Percentiles rank a stretch among this genome's conserved stretches.
phyloP scores from a whole-genome alignment of 2,797 vertebrate genomes.

The Mormyrus proboscirostris region DNA sequence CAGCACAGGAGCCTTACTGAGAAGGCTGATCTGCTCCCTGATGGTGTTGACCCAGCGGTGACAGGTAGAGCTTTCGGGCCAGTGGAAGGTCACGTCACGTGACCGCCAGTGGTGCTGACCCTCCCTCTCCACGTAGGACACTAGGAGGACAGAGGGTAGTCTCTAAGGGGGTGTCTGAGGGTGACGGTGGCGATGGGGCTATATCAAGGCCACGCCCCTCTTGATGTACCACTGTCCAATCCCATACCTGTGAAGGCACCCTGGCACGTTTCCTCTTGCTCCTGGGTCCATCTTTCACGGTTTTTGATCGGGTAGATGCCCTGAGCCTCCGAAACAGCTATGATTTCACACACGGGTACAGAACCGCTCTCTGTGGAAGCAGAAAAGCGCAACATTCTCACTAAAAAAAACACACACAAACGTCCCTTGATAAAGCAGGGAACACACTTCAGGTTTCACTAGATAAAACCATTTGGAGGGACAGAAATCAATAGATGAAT shows the following conservation, averaged over 20 bases:
- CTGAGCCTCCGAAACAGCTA: slow-evolving; percentile 68
- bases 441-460: background rate
- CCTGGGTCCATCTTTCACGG: slow-evolving; percentile 60
- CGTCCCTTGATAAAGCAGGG: background rate
- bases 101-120: slow-evolving; percentile 75
- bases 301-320: slow-evolving; percentile 39
- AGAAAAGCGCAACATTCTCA: slow-evolving; percentile 18
- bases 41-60: slow-evolving; percentile 73
- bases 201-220: background rate
- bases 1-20: slow-evolving; percentile 62
- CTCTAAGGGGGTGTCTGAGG: no score
- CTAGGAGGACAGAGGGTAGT: slow-evolving; percentile 45
- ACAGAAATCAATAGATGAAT: background rate
- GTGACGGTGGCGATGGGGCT: background rate
- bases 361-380: slow-evolving; percentile 48
- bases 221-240: background rate
- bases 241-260: slow-evolving; percentile 33
- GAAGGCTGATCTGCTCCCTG: slow-evolving; percentile 66
- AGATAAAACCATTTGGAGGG: background rate
- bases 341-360: slow-evolving; percentile 75
- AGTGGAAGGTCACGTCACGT: slow-evolving; percentile 71
- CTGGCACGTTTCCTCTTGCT: slow-evolving; percentile 33
- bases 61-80: slow-evolving; percentile 58
- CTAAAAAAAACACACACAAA: background rate
- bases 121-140: slow-evolving; percentile 69